Base-by-base conservation (phyloP, 2,888 invertebrate species). In the Acrobasis consociella region DNA sequence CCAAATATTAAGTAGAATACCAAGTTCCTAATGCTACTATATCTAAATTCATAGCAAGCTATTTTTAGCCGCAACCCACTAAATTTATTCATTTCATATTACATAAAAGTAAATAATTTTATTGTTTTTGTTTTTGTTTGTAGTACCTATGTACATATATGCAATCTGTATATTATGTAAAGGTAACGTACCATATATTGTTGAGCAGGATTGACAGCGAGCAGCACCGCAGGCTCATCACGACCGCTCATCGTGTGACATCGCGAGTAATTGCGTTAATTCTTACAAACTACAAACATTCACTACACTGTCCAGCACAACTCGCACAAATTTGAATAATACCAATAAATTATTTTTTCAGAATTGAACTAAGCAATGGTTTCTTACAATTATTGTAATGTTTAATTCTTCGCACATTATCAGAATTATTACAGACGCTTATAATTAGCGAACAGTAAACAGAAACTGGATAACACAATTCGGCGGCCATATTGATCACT, bases 211-310 rank as follows among this genome's bases (percentile, higher is more conserved):
- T 73, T 69, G 70, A 76, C 70, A 72, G 74, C 76, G 69, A 77
- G 75, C 71, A 77, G 76, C 69, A 83, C 78, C 74, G 80, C 77
- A 73, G 77, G 68, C 79, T 91, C 90, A 91, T 91, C 87, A 81
- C 81, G 84, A 73, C 76, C 83, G 83, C 81, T 89, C 91, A 91
- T 91, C 72, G 72, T 88, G 85, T 79, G 83, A 82, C 91, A 90
- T 89, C 73, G 81, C 86, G 87, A 76, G 67, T 72, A 67, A 77
- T 66, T 69, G 65, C 62, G 67, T 68, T 63, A 62, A 10, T 61
- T 61, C 60, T 53, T 64, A 63, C 64, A 70, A 46, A 46, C 65
- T 64, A 68, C 56, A 64, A 69, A 69, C 69, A 68, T 70, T 64
- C 72, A 74, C 72, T 69, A 62, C 70, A 76, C 72, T 72, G 60